These are phyloP conservation scores for Montipora foliosa DNA, from an alignment of 64 coral and sea anemone species.

Conservation along the genomic window DNA sequence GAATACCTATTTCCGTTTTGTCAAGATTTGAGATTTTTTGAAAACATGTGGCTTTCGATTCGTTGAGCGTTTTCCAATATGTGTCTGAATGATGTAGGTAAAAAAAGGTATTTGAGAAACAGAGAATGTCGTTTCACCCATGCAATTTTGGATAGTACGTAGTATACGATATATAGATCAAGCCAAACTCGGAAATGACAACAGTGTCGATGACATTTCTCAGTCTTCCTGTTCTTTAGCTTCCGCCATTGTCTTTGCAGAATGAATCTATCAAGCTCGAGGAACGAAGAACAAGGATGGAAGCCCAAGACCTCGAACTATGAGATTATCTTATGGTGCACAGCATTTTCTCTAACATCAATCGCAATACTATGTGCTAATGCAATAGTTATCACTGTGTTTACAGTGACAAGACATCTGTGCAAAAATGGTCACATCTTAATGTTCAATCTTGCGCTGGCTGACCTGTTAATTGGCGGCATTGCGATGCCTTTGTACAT, in stretches of 20 bases:
- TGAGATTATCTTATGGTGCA: constrained; percentile 45
- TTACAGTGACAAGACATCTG: constrained; percentile 15
- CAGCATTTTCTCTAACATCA: constrained; percentile 24
- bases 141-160: too few species aligned
- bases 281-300: not conserved
- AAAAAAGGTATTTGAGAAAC: too few species aligned
- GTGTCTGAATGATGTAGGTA: too few species aligned
- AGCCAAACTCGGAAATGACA: too few species aligned
- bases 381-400: constrained; percentile 18
- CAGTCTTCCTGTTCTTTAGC: not conserved
- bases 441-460: constrained; percentile 54
- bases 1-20: too few species aligned
- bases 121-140: too few species aligned
- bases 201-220: too few species aligned
- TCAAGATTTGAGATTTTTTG: too few species aligned
- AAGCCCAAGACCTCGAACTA: not conserved
- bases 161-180: too few species aligned
- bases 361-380: constrained; percentile 41
- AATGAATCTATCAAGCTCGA: constrained; percentile 13
- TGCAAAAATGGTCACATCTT: constrained; percentile 41
- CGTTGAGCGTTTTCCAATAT: too few species aligned
- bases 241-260: not conserved
- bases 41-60: too few species aligned
- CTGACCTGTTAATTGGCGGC: constrained; percentile 62
- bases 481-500: constrained; percentile 62